phyloP scores from a whole-genome alignment of 2,888 invertebrate genomes.

The Leucania comma region DNA sequence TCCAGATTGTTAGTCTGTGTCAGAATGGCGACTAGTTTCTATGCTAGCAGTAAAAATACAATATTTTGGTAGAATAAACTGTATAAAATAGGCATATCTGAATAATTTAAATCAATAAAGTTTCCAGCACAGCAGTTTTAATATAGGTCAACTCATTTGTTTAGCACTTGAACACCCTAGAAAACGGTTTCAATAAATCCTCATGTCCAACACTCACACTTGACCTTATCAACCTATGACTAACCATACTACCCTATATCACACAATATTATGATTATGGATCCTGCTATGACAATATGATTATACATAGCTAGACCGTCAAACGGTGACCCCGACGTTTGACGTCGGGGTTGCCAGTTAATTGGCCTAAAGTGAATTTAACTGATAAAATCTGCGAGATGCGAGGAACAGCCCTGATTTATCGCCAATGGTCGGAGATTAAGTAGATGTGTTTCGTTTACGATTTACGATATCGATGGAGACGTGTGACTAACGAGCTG shows the following conservation, averaged over 20 bases:
- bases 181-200: neutral
- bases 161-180: neutral
- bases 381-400: slow-evolving; percentile 73
- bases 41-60: no score
- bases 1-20: neutral
- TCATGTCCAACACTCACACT: slow-evolving; percentile 4
- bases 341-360: slow-evolving; percentile 57
- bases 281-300: no score
- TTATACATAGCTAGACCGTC: slow-evolving; percentile 26
- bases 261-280: slow-evolving; percentile 30
- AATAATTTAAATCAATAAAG: no score
- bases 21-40: neutral
- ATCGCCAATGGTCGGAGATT: slow-evolving; percentile 64
- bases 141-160: neutral
- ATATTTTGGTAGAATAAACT: no score
- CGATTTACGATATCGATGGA: slow-evolving; percentile 50
- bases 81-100: no score
- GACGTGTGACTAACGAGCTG: slow-evolving; percentile 41
- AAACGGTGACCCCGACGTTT: slow-evolving; percentile 27
- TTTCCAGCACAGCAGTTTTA: neutral
- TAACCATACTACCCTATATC: slow-evolving; percentile 10
- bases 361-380: slow-evolving; percentile 74
- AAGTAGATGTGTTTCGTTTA: slow-evolving; percentile 57
- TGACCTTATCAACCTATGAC: slow-evolving; percentile 9
- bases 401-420: slow-evolving; percentile 68